A percentile compares a stretch with the other conserved stretches of the same genome.
These are phyloP conservation scores for Orcinus orca DNA, from an alignment of 2,113 vertebrate genomes.

Conservation along the genomic window DNA sequence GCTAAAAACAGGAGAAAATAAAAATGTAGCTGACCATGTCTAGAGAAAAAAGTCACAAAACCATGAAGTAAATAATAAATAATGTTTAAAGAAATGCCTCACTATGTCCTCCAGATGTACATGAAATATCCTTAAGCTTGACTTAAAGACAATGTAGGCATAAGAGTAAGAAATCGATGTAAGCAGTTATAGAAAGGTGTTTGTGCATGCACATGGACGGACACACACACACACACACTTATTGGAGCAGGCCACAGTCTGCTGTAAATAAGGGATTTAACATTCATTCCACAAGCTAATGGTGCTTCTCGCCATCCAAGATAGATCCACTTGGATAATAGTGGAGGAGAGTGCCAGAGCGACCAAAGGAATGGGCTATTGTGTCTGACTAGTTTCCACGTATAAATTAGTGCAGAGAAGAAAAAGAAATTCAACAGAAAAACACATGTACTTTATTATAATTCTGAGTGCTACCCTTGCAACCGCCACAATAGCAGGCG, in stretches of 20 bases:
- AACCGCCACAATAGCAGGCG: slow-evolving; percentile 73
- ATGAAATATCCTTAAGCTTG: neutral
- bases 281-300: slow-evolving; percentile 80
- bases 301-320: slow-evolving; percentile 76
- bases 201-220: neutral
- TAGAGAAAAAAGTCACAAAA: slow-evolving; percentile 17
- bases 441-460: slow-evolving; percentile 84
- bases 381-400: slow-evolving; percentile 83
- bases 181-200: slow-evolving; percentile 35
- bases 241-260: slow-evolving; percentile 49
- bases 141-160: slow-evolving; percentile 39
- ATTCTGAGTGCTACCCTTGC: slow-evolving; percentile 76
- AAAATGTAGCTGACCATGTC: slow-evolving; percentile 26
- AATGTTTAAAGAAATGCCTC: neutral
- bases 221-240: neutral
- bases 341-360: slow-evolving; percentile 68
- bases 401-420: slow-evolving; percentile 78
- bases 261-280: slow-evolving; percentile 79
- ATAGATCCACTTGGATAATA: slow-evolving; percentile 78
- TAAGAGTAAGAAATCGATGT: slow-evolving; percentile 42
- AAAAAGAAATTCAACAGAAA: slow-evolving; percentile 79
- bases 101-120: neutral
- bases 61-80: slow-evolving; percentile 51
- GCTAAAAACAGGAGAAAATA: slow-evolving; percentile 23
- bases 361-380: slow-evolving; percentile 78